Conservation (phyloP, 1,140 invertebrate genomes). For the Ips nitidus region DNA sequence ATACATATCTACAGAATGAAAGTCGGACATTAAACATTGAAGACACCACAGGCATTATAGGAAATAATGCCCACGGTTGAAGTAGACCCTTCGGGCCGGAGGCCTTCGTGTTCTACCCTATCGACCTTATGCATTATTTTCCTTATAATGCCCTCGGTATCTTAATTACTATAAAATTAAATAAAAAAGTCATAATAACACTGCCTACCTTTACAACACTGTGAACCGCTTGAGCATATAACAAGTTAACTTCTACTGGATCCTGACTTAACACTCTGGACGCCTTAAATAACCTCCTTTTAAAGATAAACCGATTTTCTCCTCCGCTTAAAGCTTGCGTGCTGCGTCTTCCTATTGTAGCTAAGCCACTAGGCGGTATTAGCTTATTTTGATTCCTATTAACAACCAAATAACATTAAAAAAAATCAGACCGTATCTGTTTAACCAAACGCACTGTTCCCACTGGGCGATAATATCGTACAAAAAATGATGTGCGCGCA, state of each 20-base stretch:
- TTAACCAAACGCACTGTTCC: slow-evolving; percentile 69
- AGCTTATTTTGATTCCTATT: slow-evolving; percentile 65
- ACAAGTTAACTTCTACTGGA: slow-evolving; percentile 90
- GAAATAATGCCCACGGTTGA: too few relatives aligned
- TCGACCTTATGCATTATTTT: too few relatives aligned
- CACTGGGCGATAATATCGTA: slow-evolving; percentile 93
- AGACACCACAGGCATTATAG: too few relatives aligned
- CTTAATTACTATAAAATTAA: too few relatives aligned
- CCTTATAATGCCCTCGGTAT: too few relatives aligned
- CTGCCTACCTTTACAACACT: slow-evolving; percentile 86
- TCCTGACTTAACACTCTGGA: slow-evolving; percentile 92
- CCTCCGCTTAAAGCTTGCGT: slow-evolving; percentile 69
- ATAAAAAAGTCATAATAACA: neutral
- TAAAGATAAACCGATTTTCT: slow-evolving; percentile 92
- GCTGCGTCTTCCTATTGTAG: slow-evolving; percentile 59
- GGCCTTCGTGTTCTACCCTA: too few relatives aligned
- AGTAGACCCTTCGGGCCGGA: too few relatives aligned
- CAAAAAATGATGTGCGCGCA: slow-evolving; percentile 89
- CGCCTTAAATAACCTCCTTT: slow-evolving; percentile 84
- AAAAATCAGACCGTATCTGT: slow-evolving; percentile 3
- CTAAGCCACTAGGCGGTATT: slow-evolving; percentile 58
- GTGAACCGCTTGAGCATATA: slow-evolving; percentile 94
- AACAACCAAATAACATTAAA: slow-evolving; percentile 29
- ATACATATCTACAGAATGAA: too few relatives aligned
- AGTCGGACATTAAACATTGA: too few relatives aligned